Conservation (phyloP, 2,797 vertebrate species). For the Thripadectes ignobilis region DNA sequence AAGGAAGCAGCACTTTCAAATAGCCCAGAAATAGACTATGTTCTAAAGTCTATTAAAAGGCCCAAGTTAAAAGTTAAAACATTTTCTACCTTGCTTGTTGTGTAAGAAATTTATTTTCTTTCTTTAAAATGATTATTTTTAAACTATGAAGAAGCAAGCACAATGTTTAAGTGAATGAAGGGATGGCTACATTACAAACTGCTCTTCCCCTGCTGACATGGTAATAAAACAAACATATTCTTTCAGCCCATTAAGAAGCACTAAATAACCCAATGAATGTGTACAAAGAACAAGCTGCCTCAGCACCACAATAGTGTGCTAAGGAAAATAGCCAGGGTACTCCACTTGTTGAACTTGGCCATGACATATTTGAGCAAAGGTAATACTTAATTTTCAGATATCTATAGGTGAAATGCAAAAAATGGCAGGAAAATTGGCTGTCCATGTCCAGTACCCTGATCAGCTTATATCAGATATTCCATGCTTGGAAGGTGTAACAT, state of each 20-base stretch:
- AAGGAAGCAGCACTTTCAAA: neutral
- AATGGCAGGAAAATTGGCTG: fast-evolving
- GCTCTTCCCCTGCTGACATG: neutral
- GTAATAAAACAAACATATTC: neutral
- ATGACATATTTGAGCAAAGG: fast-evolving
- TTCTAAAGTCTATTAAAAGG: neutral
- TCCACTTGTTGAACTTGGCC: fast-evolving
- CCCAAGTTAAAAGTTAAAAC: neutral
- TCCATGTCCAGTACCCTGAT: neutral
- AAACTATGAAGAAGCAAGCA: neutral
- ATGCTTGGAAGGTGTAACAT: fast-evolving
- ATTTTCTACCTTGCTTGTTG: neutral
- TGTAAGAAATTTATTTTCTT: neutral
- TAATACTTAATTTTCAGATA: neutral
- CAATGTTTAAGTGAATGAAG: neutral
- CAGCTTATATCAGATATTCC: neutral
- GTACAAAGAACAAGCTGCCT: neutral
- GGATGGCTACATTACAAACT: neutral
- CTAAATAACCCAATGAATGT: neutral
- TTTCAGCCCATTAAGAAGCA: neutral
- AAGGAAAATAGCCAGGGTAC: neutral
- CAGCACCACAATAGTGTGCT: fast-evolving
- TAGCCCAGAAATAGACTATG: neutral
- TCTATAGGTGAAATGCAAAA: neutral
- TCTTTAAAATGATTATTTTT: neutral